Base-by-base conservation (phyloP, 2,797 vertebrate genomes). In the Bradypus variegatus region DNA sequence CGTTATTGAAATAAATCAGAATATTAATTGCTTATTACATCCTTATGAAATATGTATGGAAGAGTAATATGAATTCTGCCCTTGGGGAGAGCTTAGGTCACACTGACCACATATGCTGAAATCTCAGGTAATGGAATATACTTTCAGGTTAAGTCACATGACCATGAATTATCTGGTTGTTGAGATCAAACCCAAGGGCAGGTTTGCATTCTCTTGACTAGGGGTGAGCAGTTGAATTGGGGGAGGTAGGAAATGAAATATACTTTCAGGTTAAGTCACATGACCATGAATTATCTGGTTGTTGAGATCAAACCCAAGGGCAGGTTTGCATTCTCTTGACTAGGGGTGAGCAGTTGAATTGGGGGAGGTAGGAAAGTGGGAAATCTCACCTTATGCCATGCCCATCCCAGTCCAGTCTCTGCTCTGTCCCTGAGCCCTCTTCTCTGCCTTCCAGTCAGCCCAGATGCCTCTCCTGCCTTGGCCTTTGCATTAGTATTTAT, bases 1-100 rank as follows among this genome's bases (percentile, higher is more conserved):
- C 75, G 23, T 92, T 88, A 85, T 50, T 91, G 11, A 91, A 92
- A 83, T 65, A 92, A 91, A 72, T 70, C 33, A 50, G 27, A 73
- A 89, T 88, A 67, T n/a, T 86, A 16, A 62, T 67, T 4, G 36
- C 48, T 83, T 94, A 69, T 75, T 53, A 82, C 0, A 62, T 78
- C 29, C 8, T 88, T 75, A 78, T 60, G 41, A 48, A 76, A 25
- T 27, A 64, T 70, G 89, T 91, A 19, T 91, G 29, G 12, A 87
- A 76, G 55, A 91, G 8, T 73, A 67, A 72, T 67, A 80, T 58
- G n/a, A 89, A 92, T 92, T 89, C 38, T 92, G 31, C 45, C 62
- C 11, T 87, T 53, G 8, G 23, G 13, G 33, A 55, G 18, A 89
- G 48, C 89, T 91, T 76, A 50, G 53, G 27, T 72, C 65, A 91